Evolutionary conservation across 2,888 invertebrate genomes (phyloP), one percentile per base, ranked within the genome.

Genomic region (Sarcophaga rosellei): DNA sequence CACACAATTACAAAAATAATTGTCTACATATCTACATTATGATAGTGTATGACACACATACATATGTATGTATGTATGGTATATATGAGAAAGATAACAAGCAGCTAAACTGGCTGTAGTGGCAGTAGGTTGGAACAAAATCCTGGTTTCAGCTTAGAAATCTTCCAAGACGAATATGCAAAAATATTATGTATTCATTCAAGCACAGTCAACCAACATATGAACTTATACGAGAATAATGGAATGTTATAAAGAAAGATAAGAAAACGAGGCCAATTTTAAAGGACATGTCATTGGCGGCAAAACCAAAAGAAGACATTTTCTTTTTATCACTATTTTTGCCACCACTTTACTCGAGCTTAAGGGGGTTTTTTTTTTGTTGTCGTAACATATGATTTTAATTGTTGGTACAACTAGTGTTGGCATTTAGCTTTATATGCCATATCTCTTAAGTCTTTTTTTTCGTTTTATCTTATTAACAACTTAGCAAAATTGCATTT

Each of bases 241-340:
- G 68, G 75, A 78, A 78, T 84, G 81, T 66, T 75, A 20, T 75
- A 81, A 63, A 84, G 84, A 84, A 35, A 35, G 35, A 35, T 85
- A 87, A 81, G 79, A 81, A 79, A 82, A 80, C 84, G 81, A 78
- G 75, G 35, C 86, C 86, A 86, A 86, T 86, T 86, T 86, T 70
- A 23, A 73, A 84, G 76, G 73, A 87, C 70, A 87, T 80, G 70
- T 73, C 65, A 74, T 61, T 83, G 77, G 84, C 62, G 53, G 74
- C 74, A 78, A 83, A 84, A 76, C 84, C 85, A 86, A 79, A 86
- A 84, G 72, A 62, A 84, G 63, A 68, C 59, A 80, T 63, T 61
- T 82, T 45, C 66, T 47, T 47, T 6, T 6, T 25, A 25, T 6
- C n/a, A n/a, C n/a, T 6, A 25, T 1, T 35, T 6, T 35, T 35